These are phyloP conservation scores for Smutsia temminckii DNA, from an alignment of 2,797 vertebrate genomes.

Conservation along the genomic window DNA sequence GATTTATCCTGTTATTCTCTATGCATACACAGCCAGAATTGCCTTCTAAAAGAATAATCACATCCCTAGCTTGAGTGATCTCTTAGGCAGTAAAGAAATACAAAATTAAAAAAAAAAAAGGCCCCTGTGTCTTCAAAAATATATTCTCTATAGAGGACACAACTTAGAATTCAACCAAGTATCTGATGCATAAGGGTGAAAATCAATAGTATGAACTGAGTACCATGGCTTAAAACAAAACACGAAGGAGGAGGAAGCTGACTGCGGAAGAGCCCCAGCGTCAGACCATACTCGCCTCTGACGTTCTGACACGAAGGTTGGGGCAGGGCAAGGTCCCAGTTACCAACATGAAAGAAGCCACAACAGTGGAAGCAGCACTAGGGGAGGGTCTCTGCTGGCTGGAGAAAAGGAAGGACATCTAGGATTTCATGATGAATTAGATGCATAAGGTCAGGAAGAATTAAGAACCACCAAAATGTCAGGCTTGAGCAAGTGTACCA, in stretches of 20 bases:
- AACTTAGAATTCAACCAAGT: background rate
- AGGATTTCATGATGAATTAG: background rate
- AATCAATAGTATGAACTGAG: background rate
- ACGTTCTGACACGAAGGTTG: too few species aligned
- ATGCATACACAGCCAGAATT: background rate
- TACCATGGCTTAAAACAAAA: background rate
- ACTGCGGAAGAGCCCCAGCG: too few species aligned
- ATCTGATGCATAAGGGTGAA: background rate
- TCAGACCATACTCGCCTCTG: rapidly evolving
- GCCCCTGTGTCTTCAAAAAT: background rate
- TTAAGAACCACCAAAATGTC: background rate
- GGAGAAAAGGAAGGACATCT: background rate
- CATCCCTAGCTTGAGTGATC: background rate
- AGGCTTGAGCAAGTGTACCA: background rate
- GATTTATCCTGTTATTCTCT: background rate
- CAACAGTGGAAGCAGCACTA: too few species aligned
- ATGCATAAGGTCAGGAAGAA: background rate
- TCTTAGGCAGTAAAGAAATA: background rate
- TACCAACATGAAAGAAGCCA: too few species aligned
- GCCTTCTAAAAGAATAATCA: background rate
- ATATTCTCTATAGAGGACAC: background rate
- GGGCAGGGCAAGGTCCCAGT: too few species aligned
- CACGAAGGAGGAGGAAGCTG: too few species aligned
- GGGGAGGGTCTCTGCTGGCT: background rate
- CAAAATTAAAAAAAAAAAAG: background rate